Base-by-base conservation (phyloP, 2,888 invertebrate genomes). In the Leucoptera coffeella region DNA sequence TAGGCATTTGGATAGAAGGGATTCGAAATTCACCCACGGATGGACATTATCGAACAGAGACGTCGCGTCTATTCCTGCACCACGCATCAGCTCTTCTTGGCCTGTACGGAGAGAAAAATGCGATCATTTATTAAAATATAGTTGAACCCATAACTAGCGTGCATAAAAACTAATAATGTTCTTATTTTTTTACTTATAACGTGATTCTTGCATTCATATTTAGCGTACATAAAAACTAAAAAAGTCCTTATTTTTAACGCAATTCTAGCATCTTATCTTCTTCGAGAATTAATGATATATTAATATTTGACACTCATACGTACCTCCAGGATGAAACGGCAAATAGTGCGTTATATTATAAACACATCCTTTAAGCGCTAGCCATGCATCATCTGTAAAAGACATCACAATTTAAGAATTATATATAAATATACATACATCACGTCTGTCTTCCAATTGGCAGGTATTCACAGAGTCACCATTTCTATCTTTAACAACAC, bases 271-370 rank as follows among this genome's bases (percentile, higher is more conserved):
- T n/a, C n/a, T n/a, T n/a, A n/a, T n/a, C n/a, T n/a, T n/a, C n/a
- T n/a, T n/a, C n/a, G n/a, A n/a, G n/a, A n/a, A n/a, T n/a, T n/a
- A n/a, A n/a, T n/a, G n/a, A n/a, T n/a, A n/a, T n/a, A n/a, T n/a
- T n/a, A n/a, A n/a, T n/a, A n/a, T n/a, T n/a, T n/a, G n/a, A n/a
- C n/a, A n/a, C n/a, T n/a, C n/a, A n/a, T n/a, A n/a, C n/a, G n/a
- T n/a, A 49, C 92, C 97, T 33, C 97, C 97, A 6, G 97, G 97
- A 67, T 97, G 97, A 52, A 87, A 99, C 27, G 93, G 83, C 71
- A 96, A 73, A 53, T 97, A 97, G 22, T 82, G 77, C 0, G 94
- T 91, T 12, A 99, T 82, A 56, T 97, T 96, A 57, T 90, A 97
- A 12, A 99, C 96, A 31, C 81, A 78, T 6, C 93, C 94, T 42